These are phyloP conservation scores for Limnephilus rhombicus DNA, from an alignment of 2,888 invertebrate genomes.

Conservation along the genomic window DNA sequence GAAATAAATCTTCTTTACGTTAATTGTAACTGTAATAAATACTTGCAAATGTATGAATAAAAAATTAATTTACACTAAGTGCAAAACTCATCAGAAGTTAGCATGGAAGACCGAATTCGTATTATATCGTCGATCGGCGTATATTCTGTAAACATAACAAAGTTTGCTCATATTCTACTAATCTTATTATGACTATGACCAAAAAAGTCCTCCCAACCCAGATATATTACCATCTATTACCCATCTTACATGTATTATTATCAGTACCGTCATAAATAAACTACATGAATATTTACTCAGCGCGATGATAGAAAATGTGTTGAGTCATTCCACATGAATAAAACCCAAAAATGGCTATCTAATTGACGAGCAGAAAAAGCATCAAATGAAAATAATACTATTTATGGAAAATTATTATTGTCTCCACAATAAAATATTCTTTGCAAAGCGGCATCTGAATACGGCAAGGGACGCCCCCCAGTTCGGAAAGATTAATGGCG, in stretches of 20 bases:
- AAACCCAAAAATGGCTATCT: background rate
- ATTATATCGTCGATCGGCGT: too few relatives aligned
- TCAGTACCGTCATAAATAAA: background rate
- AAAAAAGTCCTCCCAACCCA: background rate
- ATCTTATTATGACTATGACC: background rate
- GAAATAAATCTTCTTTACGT: too few relatives aligned
- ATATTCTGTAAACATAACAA: too few relatives aligned
- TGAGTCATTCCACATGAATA: background rate
- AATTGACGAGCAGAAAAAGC: background rate
- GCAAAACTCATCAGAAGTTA: too few relatives aligned
- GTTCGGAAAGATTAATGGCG: slow-evolving; percentile 46
- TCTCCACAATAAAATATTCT: background rate
- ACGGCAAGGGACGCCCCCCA: background rate
- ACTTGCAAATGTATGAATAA: too few relatives aligned
- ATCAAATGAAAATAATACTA: background rate
- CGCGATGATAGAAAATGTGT: background rate
- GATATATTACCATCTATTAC: background rate
- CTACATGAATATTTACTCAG: background rate
- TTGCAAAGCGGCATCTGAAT: slow-evolving; percentile 13
- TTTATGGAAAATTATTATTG: background rate
- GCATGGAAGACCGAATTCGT: too few relatives aligned
- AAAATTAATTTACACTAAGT: too few relatives aligned
- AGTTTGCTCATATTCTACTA: too few relatives aligned
- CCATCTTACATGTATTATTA: background rate
- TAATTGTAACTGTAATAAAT: too few relatives aligned